A percentile compares a stretch with the other conserved stretches of the same genome.
Evolutionary conservation across 2,797 vertebrate species (phyloP).

Genomic region (Spinibarbus caldwelli): DNA sequence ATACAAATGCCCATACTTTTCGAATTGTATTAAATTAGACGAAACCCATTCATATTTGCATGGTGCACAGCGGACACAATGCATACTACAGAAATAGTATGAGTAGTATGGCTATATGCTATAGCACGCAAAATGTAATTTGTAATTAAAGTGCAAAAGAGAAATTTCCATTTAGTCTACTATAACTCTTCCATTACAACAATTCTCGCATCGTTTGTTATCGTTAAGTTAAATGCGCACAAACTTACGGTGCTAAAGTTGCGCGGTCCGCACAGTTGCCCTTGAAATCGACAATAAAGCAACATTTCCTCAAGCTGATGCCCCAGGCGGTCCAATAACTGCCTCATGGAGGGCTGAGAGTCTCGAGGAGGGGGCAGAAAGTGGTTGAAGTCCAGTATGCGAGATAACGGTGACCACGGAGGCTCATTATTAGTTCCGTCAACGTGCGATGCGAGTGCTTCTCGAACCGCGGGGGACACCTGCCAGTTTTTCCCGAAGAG

Average conservation of each 20-base stretch:
- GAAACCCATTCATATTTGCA: not conserved
- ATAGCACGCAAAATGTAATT: not conserved
- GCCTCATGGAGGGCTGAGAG: constrained; percentile 78
- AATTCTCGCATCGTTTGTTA: constrained; percentile 1
- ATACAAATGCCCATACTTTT: not conserved
- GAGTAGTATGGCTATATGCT: too few species aligned
- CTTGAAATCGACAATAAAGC: constrained; percentile 82
- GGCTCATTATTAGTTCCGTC: constrained; percentile 65
- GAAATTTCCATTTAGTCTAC: rapidly evolving
- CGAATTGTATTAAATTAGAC: not conserved
- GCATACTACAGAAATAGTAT: too few species aligned
- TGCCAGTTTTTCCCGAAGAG: constrained; percentile 81
- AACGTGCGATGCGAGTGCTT: constrained; percentile 69
- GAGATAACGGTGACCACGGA: constrained; percentile 78
- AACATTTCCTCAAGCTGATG: constrained; percentile 88
- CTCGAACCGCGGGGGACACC: constrained; percentile 73
- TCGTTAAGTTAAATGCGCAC: constrained; percentile 27
- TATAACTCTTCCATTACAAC: too few species aligned
- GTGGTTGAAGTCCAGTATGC: constrained; percentile 84
- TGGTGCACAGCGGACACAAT: not conserved
- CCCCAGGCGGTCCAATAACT: constrained; percentile 82
- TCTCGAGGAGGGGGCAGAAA: constrained; percentile 83
- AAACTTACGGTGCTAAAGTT: constrained; percentile 87
- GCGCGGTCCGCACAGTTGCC: constrained; percentile 82
- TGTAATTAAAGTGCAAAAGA: not conserved